These are phyloP conservation scores for Drosophila aldrichi DNA, from an alignment of 2,888 invertebrate genomes.

Conservation along the genomic window DNA sequence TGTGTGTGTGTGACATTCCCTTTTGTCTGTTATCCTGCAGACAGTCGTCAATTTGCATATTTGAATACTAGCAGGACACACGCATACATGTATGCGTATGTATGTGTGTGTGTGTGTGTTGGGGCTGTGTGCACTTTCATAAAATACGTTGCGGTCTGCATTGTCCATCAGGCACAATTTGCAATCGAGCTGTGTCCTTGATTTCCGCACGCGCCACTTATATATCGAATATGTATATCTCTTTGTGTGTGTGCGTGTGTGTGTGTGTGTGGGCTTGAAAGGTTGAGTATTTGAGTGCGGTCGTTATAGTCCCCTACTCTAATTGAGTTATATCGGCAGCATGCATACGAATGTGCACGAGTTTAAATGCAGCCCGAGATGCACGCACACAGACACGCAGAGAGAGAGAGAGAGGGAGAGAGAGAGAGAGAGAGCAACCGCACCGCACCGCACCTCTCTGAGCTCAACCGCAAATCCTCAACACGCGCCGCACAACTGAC, in stretches of 20 bases:
- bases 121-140: slow-evolving; percentile 15
- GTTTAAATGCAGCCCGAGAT: slow-evolving; percentile 37
- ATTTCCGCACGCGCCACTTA: slow-evolving; percentile 43
- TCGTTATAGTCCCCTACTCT: slow-evolving; percentile 33
- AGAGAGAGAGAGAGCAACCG: background rate
- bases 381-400: background rate
- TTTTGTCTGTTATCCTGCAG: slow-evolving; percentile 15
- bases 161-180: slow-evolving; percentile 49
- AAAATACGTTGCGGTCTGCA: slow-evolving; percentile 26
- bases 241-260: background rate
- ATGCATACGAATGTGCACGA: background rate
- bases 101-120: slow-evolving; percentile 1
- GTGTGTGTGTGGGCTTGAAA: background rate
- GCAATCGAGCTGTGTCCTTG: slow-evolving; percentile 63
- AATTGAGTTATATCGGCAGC: slow-evolving; percentile 73
- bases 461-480: slow-evolving; percentile 67
- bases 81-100: background rate
- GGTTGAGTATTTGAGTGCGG: slow-evolving; percentile 26
- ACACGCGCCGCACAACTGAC: slow-evolving; percentile 51
- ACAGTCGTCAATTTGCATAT: slow-evolving; percentile 51
- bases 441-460: background rate
- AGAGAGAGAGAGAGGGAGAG: too few relatives aligned
- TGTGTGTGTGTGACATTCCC: background rate
- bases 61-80: slow-evolving; percentile 22
- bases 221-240: slow-evolving; percentile 10